These are phyloP conservation scores for Mus pahari DNA, from an alignment of 2,113 vertebrate genomes.

Conservation along the genomic window DNA sequence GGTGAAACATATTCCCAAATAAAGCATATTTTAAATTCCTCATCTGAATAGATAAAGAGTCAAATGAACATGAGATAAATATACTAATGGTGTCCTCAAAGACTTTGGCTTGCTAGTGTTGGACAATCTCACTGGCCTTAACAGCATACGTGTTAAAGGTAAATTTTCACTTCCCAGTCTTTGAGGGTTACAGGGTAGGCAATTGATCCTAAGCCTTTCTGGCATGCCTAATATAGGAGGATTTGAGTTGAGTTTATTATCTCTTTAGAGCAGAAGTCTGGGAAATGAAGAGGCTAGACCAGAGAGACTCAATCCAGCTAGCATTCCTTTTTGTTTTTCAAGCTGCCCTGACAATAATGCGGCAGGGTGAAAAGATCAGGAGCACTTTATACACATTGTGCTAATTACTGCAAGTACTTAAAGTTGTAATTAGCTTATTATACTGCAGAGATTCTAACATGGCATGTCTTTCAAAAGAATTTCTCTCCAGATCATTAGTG, in stretches of 20 bases:
- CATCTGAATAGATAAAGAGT: slow-evolving; percentile 64
- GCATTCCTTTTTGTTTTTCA: slow-evolving; percentile 86
- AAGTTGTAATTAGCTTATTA: slow-evolving; percentile 95
- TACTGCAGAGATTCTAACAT: slow-evolving; percentile 93
- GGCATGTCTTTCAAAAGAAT: slow-evolving; percentile 93
- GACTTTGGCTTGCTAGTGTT: slow-evolving; percentile 60
- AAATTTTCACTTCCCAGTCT: slow-evolving; percentile 73
- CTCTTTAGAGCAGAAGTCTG: slow-evolving; percentile 85
- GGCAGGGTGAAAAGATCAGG: slow-evolving; percentile 92
- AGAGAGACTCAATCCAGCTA: slow-evolving; percentile 85
- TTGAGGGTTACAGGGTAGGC: slow-evolving; percentile 6
- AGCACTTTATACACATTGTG: slow-evolving; percentile 92
- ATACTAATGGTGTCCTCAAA: slow-evolving; percentile 47
- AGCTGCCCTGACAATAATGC: slow-evolving; percentile 90
- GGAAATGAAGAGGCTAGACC: slow-evolving; percentile 85
- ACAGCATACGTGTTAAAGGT: slow-evolving; percentile 30
- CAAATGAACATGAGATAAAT: slow-evolving; percentile 72
- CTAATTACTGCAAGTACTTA: slow-evolving; percentile 94
- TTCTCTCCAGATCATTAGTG: slow-evolving; percentile 93
- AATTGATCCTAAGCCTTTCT: slow-evolving; percentile 76
- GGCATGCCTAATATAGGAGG: slow-evolving; percentile 80
- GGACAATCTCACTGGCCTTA: slow-evolving; percentile 27
- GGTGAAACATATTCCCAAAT: not conserved
- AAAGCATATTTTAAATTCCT: slow-evolving; percentile 67
- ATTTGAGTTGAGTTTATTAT: slow-evolving; percentile 86